A percentile compares a stretch with the other conserved stretches of the same genome.
Evolutionary conservation across 2,797 vertebrate species (phyloP).

Genomic region (Silurus lanzhouensis): DNA sequence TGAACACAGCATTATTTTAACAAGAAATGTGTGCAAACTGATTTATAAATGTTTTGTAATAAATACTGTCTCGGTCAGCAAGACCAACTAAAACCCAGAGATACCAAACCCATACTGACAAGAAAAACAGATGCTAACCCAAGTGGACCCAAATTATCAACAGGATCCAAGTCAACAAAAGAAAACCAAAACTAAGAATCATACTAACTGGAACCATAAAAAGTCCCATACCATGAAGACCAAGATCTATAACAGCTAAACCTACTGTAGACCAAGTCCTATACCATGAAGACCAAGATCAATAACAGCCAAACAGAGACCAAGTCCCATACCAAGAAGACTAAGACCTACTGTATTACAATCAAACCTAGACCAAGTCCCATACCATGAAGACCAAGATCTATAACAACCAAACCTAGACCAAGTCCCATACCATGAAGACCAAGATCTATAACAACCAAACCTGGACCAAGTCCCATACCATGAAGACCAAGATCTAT

Average conservation of each 20-base stretch:
- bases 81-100: neutral
- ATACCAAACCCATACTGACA: neutral
- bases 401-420: neutral
- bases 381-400: no score
- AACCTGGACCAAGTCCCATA: neutral
- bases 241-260: no score
- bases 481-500: neutral
- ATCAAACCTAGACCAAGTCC: no score
- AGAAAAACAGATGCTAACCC: neutral
- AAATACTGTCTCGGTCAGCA: neutral
- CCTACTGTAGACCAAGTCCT: neutral
- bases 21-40: neutral
- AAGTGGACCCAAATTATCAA: neutral
- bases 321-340: neutral
- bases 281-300: neutral
- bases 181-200: neutral
- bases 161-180: neutral
- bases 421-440: neutral
- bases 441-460: no score
- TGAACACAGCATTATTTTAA: neutral
- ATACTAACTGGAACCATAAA: neutral
- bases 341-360: no score
- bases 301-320: neutral
- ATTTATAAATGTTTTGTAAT: neutral
- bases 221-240: neutral